Percentiles rank a stretch among this genome's conserved stretches.
phyloP scores from a whole-genome alignment of 2,888 invertebrate species.

The Calliopum simillimum region DNA sequence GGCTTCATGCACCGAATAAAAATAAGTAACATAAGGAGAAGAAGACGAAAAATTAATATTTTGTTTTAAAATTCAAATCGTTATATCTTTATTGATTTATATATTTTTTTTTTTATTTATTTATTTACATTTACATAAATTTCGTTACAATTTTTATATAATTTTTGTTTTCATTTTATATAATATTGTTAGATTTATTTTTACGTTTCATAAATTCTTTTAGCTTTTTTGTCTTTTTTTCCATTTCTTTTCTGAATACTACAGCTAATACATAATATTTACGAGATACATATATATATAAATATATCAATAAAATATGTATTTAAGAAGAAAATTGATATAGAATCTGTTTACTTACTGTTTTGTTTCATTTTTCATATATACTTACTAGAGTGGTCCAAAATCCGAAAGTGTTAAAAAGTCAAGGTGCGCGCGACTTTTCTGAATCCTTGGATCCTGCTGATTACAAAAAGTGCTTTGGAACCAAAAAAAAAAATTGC shows the following conservation, averaged over 20 bases:
- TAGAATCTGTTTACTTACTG: constrained; percentile 25
- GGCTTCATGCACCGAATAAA: no score
- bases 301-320: background rate
- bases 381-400: no score
- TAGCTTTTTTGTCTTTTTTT: constrained; percentile 31
- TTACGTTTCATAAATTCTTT: constrained; percentile 23
- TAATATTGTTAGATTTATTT: background rate
- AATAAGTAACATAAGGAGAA: no score
- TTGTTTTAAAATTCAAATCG: constrained; percentile 21
- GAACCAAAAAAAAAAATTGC: no score
- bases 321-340: constrained; percentile 17
- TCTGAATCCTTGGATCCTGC: no score
- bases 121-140: constrained; percentile 25
- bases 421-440: no score
- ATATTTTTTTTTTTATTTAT: background rate
- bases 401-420: no score
- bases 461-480: no score
- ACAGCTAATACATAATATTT: constrained; percentile 35
- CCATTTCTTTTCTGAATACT: constrained; percentile 17
- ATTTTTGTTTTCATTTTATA: background rate
- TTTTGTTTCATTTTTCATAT: no score
- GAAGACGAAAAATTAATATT: no score
- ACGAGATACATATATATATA: constrained; percentile 25
- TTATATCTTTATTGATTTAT: background rate
- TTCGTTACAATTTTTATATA: constrained; percentile 13